These are phyloP conservation scores for Cristatella mucedo DNA, from an alignment of 2,888 invertebrate species.

Conservation along the genomic window DNA sequence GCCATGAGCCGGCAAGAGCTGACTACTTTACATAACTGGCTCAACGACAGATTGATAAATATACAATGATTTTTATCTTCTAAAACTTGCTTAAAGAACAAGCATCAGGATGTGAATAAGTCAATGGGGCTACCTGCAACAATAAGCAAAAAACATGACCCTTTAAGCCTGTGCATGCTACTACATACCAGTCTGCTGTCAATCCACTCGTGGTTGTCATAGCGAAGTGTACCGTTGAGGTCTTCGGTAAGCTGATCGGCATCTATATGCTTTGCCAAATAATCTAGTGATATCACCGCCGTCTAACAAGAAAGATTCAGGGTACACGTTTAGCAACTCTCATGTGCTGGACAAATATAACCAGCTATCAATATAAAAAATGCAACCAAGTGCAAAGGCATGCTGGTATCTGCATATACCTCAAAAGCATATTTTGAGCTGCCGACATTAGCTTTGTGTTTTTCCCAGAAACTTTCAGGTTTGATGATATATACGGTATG, in stretches of 20 bases:
- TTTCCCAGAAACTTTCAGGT: slow-evolving; percentile 99
- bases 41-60: too few relatives aligned
- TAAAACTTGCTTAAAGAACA: too few relatives aligned
- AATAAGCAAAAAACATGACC: too few relatives aligned
- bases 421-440: slow-evolving; percentile 98
- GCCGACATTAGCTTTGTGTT: slow-evolving; percentile 88
- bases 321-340: too few relatives aligned
- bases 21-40: too few relatives aligned
- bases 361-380: background rate
- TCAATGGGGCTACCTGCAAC: too few relatives aligned
- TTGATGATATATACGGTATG: slow-evolving; percentile 91
- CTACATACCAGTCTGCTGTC: slow-evolving; percentile 59
- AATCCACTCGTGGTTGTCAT: slow-evolving; percentile 94
- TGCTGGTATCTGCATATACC: slow-evolving; percentile 44
- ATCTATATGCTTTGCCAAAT: slow-evolving; percentile 79
- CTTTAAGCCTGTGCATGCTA: too few relatives aligned
- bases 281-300: slow-evolving; percentile 86
- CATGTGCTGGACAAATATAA: background rate
- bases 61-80: too few relatives aligned
- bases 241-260: slow-evolving; percentile 77
- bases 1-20: too few relatives aligned
- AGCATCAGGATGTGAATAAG: too few relatives aligned
- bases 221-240: slow-evolving; percentile 77
- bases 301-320: too few relatives aligned
- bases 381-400: background rate